These are phyloP conservation scores for Channa argus DNA, from an alignment of 2,113 vertebrate species.

Conservation along the genomic window DNA sequence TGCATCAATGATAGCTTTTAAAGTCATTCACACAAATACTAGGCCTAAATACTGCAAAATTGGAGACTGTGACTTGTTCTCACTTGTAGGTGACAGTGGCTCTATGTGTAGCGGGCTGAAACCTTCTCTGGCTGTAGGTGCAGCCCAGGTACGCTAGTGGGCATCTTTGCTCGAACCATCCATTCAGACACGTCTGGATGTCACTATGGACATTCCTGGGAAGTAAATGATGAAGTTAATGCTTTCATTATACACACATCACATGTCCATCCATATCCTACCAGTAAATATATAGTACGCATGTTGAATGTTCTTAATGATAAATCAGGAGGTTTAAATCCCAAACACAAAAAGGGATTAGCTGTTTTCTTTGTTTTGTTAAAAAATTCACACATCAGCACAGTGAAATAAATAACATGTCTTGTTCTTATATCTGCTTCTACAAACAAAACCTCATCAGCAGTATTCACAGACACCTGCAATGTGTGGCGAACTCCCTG, in stretches of 20 bases:
- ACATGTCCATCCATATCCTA: no score
- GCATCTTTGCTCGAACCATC: conserved; percentile 97
- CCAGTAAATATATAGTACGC: no score
- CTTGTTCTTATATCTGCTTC: no score
- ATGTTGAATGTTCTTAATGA: no score
- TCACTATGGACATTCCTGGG: conserved; percentile 90
- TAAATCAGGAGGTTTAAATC: no score
- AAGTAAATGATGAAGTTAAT: neutral
- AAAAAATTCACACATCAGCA: neutral
- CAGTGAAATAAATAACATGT: no score
- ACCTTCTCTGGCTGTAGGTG: conserved; percentile 89
- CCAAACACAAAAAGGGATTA: no score
- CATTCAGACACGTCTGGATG: conserved; percentile 89
- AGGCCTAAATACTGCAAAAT: neutral
- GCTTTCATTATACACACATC: no score
- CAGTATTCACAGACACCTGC: conserved; percentile 72
- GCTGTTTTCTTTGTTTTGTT: no score
- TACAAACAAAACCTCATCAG: neutral
- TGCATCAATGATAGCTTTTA: no score
- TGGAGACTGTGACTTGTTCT: conserved; percentile 8
- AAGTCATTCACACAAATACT: no score
- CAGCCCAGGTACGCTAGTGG: conserved; percentile 95
- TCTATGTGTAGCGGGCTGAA: conserved; percentile 87
- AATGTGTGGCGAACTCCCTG: conserved; percentile 90
- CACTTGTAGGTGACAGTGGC: conserved; percentile 87